Conservation (phyloP, 2,113 vertebrate species). For the Pelvicachromis taeniatus region DNA sequence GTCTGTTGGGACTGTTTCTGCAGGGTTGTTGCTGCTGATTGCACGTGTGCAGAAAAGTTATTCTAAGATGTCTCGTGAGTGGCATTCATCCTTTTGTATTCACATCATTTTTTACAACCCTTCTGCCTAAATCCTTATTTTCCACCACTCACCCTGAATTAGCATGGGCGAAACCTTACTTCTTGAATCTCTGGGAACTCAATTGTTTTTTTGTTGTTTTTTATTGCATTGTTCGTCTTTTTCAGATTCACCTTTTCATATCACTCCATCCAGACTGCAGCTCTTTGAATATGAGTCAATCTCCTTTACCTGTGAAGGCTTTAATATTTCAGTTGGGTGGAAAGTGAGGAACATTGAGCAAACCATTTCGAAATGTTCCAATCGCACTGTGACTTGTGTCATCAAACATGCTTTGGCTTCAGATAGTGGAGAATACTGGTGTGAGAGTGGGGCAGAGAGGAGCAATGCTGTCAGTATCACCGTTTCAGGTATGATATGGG, state of each 20-base stretch:
- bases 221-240: neutral
- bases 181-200: neutral
- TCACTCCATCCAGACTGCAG: neutral
- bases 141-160: rapidly evolving
- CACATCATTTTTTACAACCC: rapidly evolving
- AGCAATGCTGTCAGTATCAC: neutral
- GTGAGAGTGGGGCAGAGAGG: neutral
- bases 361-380: rapidly evolving
- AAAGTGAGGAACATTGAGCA: neutral
- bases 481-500: neutral
- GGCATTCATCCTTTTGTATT: neutral
- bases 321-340: neutral
- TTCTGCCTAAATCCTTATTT: rapidly evolving
- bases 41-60: neutral
- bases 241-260: rapidly evolving
- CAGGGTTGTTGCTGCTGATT: neutral
- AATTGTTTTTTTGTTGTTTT: rapidly evolving
- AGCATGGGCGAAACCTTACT: rapidly evolving
- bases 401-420: rapidly evolving
- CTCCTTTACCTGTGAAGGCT: neutral
- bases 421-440: neutral
- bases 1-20: neutral
- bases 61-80: neutral
- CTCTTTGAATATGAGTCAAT: neutral
- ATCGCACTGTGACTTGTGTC: rapidly evolving